phyloP scores from a whole-genome alignment of 2,113 vertebrate genomes.

The Jaculus jaculus region DNA sequence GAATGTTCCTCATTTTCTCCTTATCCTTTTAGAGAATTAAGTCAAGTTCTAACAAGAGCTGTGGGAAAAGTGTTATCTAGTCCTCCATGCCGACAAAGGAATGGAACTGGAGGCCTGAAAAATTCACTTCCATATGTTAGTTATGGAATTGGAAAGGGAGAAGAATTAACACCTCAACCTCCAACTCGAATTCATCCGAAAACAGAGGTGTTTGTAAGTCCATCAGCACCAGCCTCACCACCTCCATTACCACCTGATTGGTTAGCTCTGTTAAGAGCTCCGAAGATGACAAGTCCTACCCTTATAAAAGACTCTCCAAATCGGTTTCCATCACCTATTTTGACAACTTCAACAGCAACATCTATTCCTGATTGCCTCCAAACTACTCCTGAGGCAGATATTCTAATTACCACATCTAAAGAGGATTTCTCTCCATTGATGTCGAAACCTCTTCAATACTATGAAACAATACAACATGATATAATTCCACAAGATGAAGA shows the following conservation, averaged over 20 bases:
- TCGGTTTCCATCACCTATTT: background rate
- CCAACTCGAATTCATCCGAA: background rate
- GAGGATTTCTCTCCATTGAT: background rate
- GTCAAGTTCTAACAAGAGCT: background rate
- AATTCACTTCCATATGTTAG: background rate
- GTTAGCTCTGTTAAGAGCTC: background rate
- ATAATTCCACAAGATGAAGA: background rate
- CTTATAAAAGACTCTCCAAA: background rate
- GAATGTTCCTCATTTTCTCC: background rate
- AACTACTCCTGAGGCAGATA: background rate
- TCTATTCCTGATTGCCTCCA: background rate
- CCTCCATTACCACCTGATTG: background rate
- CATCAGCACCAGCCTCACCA: background rate
- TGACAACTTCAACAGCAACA: background rate
- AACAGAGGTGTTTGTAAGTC: slow-evolving; percentile 9
- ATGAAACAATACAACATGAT: background rate
- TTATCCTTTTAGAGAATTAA: background rate
- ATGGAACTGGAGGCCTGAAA: background rate
- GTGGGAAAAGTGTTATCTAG: background rate
- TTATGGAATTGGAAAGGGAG: slow-evolving; percentile 28
- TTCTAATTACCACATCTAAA: background rate
- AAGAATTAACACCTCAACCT: background rate
- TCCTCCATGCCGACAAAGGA: background rate
- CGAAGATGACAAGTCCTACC: background rate
- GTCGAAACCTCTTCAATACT: background rate